Evolutionary conservation across 1,140 invertebrate genomes (phyloP).

Genomic region (Hypsibius dujardini): DNA sequence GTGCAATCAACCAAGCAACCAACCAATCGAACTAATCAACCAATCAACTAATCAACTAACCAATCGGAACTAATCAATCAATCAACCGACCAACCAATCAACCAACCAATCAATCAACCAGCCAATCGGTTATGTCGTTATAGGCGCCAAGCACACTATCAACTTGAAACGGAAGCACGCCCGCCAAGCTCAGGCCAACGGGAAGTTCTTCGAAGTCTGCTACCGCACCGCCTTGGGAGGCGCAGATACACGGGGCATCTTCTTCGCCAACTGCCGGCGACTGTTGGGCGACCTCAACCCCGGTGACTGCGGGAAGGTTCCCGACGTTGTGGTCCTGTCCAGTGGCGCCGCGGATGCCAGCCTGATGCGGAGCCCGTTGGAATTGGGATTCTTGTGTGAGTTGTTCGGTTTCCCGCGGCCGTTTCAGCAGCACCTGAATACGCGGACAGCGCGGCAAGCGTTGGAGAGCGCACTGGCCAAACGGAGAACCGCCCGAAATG

Average conservation of each 20-base stretch:
- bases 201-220: slow-evolving; percentile 3
- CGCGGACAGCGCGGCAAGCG: neutral
- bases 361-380: neutral
- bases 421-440: neutral
- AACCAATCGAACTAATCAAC: no score
- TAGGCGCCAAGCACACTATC: neutral
- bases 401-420: neutral
- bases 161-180: neutral
- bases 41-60: no score
- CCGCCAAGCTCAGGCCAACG: neutral
- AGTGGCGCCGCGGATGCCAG: neutral
- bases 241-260: neutral
- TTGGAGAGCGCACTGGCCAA: neutral
- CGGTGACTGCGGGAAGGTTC: neutral
- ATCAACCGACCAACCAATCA: no score
- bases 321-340: slow-evolving; percentile 1
- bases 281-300: neutral
- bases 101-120: no score
- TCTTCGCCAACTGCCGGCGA: neutral
- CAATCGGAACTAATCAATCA: no score
- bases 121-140: no score
- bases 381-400: neutral
- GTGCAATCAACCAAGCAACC: no score
- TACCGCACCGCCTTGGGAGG: neutral
- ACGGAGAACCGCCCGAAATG: neutral